Base-by-base conservation (phyloP, 2,888 invertebrate species). In the Epicampocera succincta region DNA sequence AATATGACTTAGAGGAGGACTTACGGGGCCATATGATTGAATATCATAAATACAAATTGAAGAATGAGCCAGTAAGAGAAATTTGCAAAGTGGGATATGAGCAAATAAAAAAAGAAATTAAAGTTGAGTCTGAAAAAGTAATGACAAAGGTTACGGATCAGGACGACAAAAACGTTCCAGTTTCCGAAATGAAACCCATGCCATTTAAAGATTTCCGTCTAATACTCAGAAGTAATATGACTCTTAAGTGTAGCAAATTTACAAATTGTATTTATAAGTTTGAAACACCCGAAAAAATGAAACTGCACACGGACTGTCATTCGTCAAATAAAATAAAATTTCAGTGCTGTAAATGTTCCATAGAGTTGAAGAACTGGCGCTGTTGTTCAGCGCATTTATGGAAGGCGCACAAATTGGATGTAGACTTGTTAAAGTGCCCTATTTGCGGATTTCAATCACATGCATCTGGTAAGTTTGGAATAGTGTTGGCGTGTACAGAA, bases 371-470 rank as follows among this genome's bases (percentile, higher is more conserved):
- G 0, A 92, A 92, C 73, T 96, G 96, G 96, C 91, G 93, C 19
- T 91, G 92, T 5, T 94, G 95, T 85, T 93, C 94, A 8, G 90
- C 92, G 83, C 96, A 96, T 89, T 90, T 95, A 85, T 95, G 95
- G 94, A 93, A 93, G 84, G 90, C 91, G 3, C 95, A 95, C 89
- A 91, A 92, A 84, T 90, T 94, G 12, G 93, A 93, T 87, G 90
- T 93, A 66, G 94, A 93, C 83, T 87, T 94, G 48, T 89, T 93
- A 54, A 91, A 92, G 29, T 94, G 94, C 85, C 92, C 93, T 0
- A 89, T 92, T 72, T 94, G 94, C 85, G 87, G 88, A 6, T 93
- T 93, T 85, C 93, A 93, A 85, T 92, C 93, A 4, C 90, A 92
- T 56, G 92, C 92, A 2, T 90, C 92, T 48, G 89, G 92, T 92